Conservation (phyloP, 2,113 vertebrate species). For the Anarrhichthys ocellatus region DNA sequence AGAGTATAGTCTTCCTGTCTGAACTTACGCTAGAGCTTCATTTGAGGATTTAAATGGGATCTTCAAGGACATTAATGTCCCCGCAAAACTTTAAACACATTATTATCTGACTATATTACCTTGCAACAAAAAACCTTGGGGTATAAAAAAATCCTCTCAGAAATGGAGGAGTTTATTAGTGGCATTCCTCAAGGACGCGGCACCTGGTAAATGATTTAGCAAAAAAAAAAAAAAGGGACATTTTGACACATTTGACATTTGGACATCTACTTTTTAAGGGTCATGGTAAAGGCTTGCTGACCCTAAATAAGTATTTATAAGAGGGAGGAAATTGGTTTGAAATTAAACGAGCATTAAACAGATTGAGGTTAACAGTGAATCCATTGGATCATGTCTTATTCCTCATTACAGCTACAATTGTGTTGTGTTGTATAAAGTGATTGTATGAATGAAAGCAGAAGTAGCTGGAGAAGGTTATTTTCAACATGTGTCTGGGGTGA, state of each 20-base stretch:
- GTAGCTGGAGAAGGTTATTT: background rate
- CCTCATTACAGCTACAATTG: background rate
- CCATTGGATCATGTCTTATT: background rate
- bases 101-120: background rate
- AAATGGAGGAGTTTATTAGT: background rate
- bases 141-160: background rate
- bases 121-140: background rate
- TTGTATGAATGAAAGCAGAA: background rate
- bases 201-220: background rate
- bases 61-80: conserved; percentile 16
- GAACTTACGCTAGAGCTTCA: too few species aligned
- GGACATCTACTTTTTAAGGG: background rate
- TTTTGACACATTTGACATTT: background rate
- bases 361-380: background rate
- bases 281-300: background rate
- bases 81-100: conserved; percentile 12
- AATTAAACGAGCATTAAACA: background rate
- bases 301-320: too few species aligned
- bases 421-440: background rate
- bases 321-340: background rate
- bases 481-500: background rate
- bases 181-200: background rate
- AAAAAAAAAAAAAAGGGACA: background rate
- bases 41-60: conserved; percentile 21
- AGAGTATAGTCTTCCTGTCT: too few species aligned